These are phyloP conservation scores for Aelia acuminata DNA, from an alignment of 2,888 invertebrate species.

Conservation along the genomic window DNA sequence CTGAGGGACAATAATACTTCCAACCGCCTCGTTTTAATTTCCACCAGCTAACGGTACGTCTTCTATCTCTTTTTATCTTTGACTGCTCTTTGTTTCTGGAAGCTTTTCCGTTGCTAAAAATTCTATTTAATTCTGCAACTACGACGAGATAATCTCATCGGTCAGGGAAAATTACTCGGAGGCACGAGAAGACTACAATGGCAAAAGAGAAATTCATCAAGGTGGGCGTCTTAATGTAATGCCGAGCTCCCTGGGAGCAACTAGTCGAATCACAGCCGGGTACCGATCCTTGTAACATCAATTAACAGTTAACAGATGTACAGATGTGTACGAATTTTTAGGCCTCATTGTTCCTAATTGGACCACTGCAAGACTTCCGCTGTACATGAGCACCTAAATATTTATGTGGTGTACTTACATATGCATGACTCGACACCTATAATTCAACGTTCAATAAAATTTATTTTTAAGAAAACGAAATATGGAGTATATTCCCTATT, in stretches of 20 bases:
- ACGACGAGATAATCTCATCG: slow-evolving; percentile 1
- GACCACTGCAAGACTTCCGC: not conserved
- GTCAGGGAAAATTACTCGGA: not conserved
- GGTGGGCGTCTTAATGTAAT: not conserved
- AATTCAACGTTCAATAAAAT: too few species aligned
- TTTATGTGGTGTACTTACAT: not conserved
- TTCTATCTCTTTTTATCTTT: slow-evolving; percentile 10
- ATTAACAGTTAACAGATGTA: slow-evolving; percentile 21
- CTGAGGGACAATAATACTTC: not conserved
- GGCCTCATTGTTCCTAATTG: slow-evolving; percentile 19
- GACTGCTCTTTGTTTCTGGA: not conserved
- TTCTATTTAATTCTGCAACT: slow-evolving; percentile 4
- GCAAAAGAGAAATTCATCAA: slow-evolving; percentile 48
- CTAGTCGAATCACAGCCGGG: not conserved
- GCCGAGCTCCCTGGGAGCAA: not conserved
- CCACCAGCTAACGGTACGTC: not conserved
- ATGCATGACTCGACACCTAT: not conserved
- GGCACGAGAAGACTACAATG: slow-evolving; percentile 41
- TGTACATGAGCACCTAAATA: not conserved
- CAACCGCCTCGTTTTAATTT: not conserved
- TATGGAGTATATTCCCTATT: too few species aligned
- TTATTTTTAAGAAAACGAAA: too few species aligned
- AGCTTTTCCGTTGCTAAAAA: slow-evolving; percentile 19
- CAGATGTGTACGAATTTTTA: not conserved
- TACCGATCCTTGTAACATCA: not conserved